These are phyloP conservation scores for Drosophila picticornis DNA, from an alignment of 2,888 invertebrate genomes.

Conservation along the genomic window DNA sequence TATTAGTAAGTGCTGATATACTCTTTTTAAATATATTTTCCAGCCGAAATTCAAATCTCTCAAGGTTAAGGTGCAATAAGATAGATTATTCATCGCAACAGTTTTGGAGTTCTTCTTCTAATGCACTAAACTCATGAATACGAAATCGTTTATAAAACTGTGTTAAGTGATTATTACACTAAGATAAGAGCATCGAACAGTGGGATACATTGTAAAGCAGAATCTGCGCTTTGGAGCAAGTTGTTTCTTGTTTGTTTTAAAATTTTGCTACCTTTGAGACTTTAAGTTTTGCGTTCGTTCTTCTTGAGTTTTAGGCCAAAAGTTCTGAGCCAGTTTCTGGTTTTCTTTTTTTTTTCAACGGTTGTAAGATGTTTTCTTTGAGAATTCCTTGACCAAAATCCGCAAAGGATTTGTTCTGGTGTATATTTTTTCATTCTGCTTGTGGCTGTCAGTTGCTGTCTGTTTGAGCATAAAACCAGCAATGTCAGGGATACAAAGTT, in stretches of 20 bases:
- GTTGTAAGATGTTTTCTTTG: slow-evolving; percentile 63
- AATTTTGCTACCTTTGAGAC: slow-evolving; percentile 23
- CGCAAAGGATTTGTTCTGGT: slow-evolving; percentile 62
- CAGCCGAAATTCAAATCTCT: no score
- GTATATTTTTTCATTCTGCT: slow-evolving; percentile 18
- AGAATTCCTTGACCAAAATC: slow-evolving; percentile 71
- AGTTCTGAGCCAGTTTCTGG: slow-evolving; percentile 9
- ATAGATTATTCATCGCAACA: background rate
- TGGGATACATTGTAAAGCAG: background rate
- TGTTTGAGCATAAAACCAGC: slow-evolving; percentile 53
- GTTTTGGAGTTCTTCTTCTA: background rate
- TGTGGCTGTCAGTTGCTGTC: slow-evolving; percentile 53
- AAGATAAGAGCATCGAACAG: background rate
- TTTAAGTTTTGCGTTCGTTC: background rate
- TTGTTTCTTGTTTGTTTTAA: slow-evolving; percentile 15
- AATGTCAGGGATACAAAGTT: slow-evolving; percentile 1
- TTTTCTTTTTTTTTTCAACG: slow-evolving; percentile 23
- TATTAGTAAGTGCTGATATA: background rate
- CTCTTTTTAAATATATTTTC: background rate
- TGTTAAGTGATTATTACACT: background rate
- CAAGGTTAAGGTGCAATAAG: no score
- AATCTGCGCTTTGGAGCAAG: background rate
- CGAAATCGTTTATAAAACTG: background rate
- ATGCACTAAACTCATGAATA: background rate
- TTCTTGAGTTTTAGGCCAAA: slow-evolving; percentile 3